phyloP scores from a whole-genome alignment of 2,113 vertebrate genomes.

The Menura novaehollandiae region DNA sequence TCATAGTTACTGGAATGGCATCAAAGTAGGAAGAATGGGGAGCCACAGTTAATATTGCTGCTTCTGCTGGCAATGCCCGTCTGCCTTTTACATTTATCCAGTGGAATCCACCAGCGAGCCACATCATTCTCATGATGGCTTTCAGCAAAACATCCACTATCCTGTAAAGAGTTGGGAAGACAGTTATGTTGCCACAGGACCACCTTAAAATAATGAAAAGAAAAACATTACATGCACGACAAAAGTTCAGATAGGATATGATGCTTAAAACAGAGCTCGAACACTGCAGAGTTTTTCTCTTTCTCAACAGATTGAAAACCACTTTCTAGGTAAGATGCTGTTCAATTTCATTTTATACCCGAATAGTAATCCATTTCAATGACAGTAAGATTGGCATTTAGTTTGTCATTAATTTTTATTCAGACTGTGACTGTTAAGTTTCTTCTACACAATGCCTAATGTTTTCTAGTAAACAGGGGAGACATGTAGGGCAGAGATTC shows the following conservation, averaged over 20 bases:
- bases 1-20: constrained; percentile 94
- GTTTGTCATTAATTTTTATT: neutral
- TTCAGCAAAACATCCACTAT: constrained; percentile 81
- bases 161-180: constrained; percentile 67
- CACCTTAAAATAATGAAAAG: neutral
- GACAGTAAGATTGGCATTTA: neutral
- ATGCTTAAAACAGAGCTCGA: neutral
- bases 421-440: neutral
- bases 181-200: neutral
- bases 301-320: neutral
- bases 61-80: constrained; percentile 79
- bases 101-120: constrained; percentile 95
- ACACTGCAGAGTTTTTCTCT: neutral
- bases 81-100: constrained; percentile 88
- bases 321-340: neutral
- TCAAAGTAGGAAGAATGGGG: constrained; percentile 97
- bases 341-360: neutral
- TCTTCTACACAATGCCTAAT: neutral
- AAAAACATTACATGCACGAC: neutral
- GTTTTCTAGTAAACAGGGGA: neutral
- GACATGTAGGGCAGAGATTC: neutral
- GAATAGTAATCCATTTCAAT: neutral
- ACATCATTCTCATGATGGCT: constrained; percentile 91
- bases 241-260: neutral
- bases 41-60: constrained; percentile 86